These are phyloP conservation scores for Drymodes brunneopygia DNA, from an alignment of 2,113 vertebrate genomes.

Conservation along the genomic window DNA sequence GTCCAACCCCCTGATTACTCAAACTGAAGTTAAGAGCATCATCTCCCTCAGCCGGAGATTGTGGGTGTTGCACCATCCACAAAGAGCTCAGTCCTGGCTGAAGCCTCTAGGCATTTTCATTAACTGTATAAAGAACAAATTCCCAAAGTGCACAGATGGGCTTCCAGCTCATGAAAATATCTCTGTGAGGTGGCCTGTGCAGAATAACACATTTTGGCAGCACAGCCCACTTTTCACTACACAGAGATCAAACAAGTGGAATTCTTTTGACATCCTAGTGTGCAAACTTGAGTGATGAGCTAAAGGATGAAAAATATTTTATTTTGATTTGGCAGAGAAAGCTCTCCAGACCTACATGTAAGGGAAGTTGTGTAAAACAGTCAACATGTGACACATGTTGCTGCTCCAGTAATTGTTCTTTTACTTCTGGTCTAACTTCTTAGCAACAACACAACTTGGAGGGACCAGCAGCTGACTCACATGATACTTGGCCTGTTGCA, in stretches of 20 bases:
- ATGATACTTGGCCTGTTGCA: background rate
- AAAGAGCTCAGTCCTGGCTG: background rate
- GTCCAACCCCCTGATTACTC: background rate
- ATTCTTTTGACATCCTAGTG: background rate
- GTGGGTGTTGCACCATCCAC: background rate
- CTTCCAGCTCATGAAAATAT: background rate
- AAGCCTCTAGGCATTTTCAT: background rate
- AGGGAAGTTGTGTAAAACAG: background rate
- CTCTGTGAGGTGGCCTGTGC: background rate
- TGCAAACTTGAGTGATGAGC: background rate
- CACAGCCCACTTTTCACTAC: background rate
- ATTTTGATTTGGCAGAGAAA: background rate
- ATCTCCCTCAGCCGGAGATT: background rate
- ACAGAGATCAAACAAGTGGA: background rate
- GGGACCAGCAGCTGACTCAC: background rate
- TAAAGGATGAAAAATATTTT: background rate
- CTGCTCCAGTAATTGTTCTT: background rate
- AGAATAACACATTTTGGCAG: background rate
- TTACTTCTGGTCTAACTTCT: background rate
- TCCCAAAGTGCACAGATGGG: background rate
- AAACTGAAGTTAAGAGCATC: background rate
- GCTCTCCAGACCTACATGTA: background rate
- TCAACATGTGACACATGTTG: fast-evolving
- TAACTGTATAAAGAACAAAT: background rate
- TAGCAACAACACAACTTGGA: background rate